Percentiles rank a stretch among this genome's conserved stretches.
These are phyloP conservation scores for Planococcus citri DNA, from an alignment of 1,140 invertebrate species.

Conservation along the genomic window DNA sequence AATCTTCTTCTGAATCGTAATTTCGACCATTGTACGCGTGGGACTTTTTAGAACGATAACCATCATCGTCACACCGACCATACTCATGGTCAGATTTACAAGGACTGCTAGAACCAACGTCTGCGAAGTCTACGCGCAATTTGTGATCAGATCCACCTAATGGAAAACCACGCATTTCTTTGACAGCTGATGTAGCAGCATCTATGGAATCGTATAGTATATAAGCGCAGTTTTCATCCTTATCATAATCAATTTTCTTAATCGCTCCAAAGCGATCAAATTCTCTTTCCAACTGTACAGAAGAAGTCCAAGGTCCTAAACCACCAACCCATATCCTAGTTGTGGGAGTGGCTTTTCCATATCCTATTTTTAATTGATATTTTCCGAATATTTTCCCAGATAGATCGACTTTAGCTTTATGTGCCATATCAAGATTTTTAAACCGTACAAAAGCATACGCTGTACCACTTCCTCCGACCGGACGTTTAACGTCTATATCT, in stretches of 20 bases:
- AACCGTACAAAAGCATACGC: slow-evolving; percentile 95
- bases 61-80: neutral
- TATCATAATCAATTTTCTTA: slow-evolving; percentile 90
- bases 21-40: neutral
- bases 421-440: slow-evolving; percentile 87
- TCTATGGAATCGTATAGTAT: slow-evolving; percentile 94
- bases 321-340: slow-evolving; percentile 95
- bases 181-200: slow-evolving; percentile 86
- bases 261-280: slow-evolving; percentile 97
- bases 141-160: slow-evolving; percentile 78
- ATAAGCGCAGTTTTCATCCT: slow-evolving; percentile 83
- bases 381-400: slow-evolving; percentile 98
- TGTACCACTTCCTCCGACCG: slow-evolving; percentile 87
- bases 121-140: slow-evolving; percentile 84
- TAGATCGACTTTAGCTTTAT: slow-evolving; percentile 85
- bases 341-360: slow-evolving; percentile 93
- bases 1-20: neutral
- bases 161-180: slow-evolving; percentile 91
- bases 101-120: slow-evolving; percentile 47
- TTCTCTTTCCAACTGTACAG: slow-evolving; percentile 79
- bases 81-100: slow-evolving; percentile 40
- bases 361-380: slow-evolving; percentile 98
- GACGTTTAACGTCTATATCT: slow-evolving; percentile 94
- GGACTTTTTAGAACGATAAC: neutral
- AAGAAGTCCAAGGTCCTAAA: slow-evolving; percentile 86